Evolutionary conservation across 2,797 vertebrate species (phyloP).

Genomic region (Gallirallus australis): DNA sequence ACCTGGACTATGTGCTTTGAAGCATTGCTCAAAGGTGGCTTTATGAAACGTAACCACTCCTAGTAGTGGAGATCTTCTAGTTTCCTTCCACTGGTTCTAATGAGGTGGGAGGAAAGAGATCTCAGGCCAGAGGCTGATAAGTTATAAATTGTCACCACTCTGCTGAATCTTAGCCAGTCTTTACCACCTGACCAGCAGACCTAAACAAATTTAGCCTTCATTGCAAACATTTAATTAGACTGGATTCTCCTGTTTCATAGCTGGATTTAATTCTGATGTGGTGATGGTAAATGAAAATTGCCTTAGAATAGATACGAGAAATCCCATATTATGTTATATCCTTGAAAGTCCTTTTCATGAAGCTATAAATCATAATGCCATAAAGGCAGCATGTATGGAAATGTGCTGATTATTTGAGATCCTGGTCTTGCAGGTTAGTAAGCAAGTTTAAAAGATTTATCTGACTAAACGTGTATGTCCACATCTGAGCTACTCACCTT

Average conservation of each 20-base stretch:
- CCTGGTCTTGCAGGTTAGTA: not conserved
- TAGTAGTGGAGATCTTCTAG: not conserved
- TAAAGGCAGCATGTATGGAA: not conserved
- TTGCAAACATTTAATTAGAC: not conserved
- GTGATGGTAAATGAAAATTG: not conserved
- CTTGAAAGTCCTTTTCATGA: not conserved
- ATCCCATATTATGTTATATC: not conserved
- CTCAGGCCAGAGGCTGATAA: not conserved
- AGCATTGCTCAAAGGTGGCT: not conserved
- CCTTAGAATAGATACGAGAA: not conserved
- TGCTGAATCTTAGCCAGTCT: not conserved
- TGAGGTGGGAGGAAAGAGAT: not conserved
- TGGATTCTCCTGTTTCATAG: not conserved
- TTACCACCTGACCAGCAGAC: not conserved
- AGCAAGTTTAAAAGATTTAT: not conserved
- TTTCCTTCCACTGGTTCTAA: not conserved
- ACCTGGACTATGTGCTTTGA: not conserved
- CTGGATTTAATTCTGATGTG: not conserved
- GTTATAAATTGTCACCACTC: not conserved
- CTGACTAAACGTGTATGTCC: not conserved
- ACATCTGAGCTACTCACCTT: not conserved
- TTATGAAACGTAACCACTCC: not conserved
- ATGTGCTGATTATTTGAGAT: not conserved
- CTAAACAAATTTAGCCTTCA: not conserved
- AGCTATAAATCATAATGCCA: not conserved